Evolutionary conservation across 2,113 vertebrate genomes (phyloP), one percentile per base, ranked within the genome.

Genomic region (Lepisosteus oculatus): DNA sequence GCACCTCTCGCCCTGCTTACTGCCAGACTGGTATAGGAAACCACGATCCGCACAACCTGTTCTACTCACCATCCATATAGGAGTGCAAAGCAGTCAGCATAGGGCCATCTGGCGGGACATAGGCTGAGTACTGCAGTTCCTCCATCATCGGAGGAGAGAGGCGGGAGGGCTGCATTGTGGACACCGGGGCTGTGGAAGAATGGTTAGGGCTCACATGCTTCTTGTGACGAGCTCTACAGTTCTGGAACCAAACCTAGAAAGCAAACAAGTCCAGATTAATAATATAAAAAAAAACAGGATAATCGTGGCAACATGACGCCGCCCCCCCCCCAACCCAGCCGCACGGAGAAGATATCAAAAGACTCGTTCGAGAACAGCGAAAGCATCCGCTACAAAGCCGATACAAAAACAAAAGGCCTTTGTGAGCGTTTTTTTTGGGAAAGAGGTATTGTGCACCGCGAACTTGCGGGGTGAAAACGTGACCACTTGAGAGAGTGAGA

Each of bases 191-290:
- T 41, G 87, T 84, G 57, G 94, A 95, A 9, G 90, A 93, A 79
- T 95, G 94, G 68, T 93, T 95, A 56, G 95, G 95, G 70, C 94
- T 95, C 76, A 97, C 94, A 0, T 97, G 95, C 78, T 98, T 98
- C 94, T 98, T 98, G 72, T 98, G 97, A 68, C 96, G 96, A 0
- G 97, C 96, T 85, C 97, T 85, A 79, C 97, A 98, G 71, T 98
- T 97, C 81, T 98, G 97, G 89, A 98, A 98, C 97, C 97, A 98
- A 67, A 98, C 96, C 97, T 98, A 81, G 42, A 64, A 41, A 72
- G 68, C 7, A n/a, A 65, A n/a, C 14, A 51, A 15, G 65, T 13
- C 3, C 2, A 5, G 8, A 5, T 67, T 44, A 12, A 8, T 15
- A 13, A 51, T 12, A 51, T 12, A 67, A n/a, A 51, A 59, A 45